Percentiles rank a stretch among this genome's conserved stretches.
phyloP scores from a whole-genome alignment of 2,888 invertebrate species.

The Tachina fera region DNA sequence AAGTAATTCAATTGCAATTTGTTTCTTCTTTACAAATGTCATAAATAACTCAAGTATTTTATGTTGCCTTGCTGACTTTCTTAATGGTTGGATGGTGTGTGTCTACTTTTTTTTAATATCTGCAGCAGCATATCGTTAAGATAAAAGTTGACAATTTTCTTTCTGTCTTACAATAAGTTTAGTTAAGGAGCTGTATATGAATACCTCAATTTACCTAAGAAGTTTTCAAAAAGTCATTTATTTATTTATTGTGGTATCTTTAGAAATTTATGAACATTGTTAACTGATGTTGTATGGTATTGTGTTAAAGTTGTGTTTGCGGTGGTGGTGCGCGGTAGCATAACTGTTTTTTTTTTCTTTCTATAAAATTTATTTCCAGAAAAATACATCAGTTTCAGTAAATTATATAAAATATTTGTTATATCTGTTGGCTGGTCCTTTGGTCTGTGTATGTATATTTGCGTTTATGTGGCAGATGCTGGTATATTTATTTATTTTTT shows the following conservation, averaged over 20 bases:
- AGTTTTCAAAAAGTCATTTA: conserved; percentile 30
- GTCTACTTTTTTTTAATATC: neutral
- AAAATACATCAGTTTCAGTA: conserved; percentile 30
- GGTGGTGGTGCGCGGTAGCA: conserved; percentile 34
- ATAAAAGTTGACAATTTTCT: conserved; percentile 39
- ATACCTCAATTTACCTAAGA: conserved; percentile 41
- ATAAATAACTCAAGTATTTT: conserved; percentile 49
- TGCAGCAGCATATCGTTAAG: neutral
- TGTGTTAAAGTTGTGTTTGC: conserved; percentile 18
- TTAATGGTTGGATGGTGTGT: neutral
- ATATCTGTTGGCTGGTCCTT: conserved; percentile 1
- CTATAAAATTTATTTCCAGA: conserved; percentile 45
- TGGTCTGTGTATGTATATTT: neutral
- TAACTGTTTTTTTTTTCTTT: conserved; percentile 43
- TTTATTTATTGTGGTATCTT: conserved; percentile 16
- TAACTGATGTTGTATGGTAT: conserved; percentile 18
- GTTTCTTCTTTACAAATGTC: conserved; percentile 46
- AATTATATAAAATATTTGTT: conserved; percentile 51
- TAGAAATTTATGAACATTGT: conserved; percentile 45
- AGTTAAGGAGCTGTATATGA: neutral
- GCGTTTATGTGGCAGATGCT: neutral
- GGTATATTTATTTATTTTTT: neutral
- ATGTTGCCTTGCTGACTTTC: neutral
- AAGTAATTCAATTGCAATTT: conserved; percentile 62
- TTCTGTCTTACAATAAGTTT: neutral